phyloP scores from a whole-genome alignment of 2,797 vertebrate genomes.

The Oryzias dopingdopingensis region DNA sequence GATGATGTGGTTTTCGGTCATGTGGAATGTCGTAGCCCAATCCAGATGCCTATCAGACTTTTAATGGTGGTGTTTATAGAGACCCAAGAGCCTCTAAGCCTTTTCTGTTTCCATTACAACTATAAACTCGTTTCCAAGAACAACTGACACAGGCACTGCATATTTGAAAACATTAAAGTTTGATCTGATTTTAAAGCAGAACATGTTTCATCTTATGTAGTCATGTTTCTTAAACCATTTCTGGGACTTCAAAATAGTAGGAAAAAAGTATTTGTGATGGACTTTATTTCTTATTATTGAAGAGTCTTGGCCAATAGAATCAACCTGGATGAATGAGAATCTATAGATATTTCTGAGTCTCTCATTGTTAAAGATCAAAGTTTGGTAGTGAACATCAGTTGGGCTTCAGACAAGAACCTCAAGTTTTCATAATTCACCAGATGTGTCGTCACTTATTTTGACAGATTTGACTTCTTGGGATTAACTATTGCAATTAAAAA shows the following conservation, averaged over 20 bases:
- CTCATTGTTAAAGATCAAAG: background rate
- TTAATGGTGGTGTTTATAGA: background rate
- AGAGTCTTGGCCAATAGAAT: no score
- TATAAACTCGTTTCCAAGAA: background rate
- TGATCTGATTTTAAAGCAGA: background rate
- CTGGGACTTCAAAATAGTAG: no score
- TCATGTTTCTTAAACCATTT: no score
- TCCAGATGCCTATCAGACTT: slow-evolving; percentile 1
- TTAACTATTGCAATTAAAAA: no score
- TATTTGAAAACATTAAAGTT: background rate
- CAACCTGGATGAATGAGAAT: no score
- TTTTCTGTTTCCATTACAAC: background rate
- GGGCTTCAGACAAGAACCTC: background rate
- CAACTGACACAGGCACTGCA: background rate
- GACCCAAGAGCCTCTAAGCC: background rate
- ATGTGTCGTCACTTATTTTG: slow-evolving; percentile 7
- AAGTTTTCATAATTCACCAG: background rate
- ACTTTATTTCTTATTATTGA: no score
- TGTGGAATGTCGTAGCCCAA: background rate
- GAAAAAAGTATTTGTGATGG: no score
- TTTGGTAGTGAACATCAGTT: slow-evolving; percentile 11
- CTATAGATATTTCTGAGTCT: no score
- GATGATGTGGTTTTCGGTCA: slow-evolving; percentile 9
- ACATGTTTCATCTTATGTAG: background rate
- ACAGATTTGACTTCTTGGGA: slow-evolving; percentile 2